A percentile compares a stretch with the other conserved stretches of the same genome.
phyloP scores from a whole-genome alignment of 2,797 vertebrate genomes.

The Helicolenus hilgendorfi region DNA sequence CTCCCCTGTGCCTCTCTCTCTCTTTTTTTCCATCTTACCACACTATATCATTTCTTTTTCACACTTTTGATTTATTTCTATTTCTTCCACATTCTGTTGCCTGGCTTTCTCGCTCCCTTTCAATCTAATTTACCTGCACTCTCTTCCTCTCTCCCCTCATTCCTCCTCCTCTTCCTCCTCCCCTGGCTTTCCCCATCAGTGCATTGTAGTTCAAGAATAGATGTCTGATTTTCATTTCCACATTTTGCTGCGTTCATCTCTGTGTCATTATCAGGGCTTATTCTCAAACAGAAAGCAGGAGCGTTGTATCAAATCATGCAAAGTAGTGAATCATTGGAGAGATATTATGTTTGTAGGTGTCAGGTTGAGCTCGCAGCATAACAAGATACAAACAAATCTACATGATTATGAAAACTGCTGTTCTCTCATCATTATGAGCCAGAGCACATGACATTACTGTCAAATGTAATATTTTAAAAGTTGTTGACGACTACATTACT shows the following conservation, averaged over 20 bases:
- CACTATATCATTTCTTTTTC: slow-evolving; percentile 66
- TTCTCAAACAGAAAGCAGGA: slow-evolving; percentile 43
- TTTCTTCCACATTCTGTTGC: slow-evolving; percentile 55
- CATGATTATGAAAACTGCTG: slow-evolving; percentile 32
- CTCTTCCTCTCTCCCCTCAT: slow-evolving; percentile 1
- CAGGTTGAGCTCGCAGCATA: slow-evolving; percentile 20
- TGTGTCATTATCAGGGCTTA: slow-evolving; percentile 64
- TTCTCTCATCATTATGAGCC: slow-evolving; percentile 1
- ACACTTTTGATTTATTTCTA: slow-evolving; percentile 76
- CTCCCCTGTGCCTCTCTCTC: not conserved
- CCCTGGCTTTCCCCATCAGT: slow-evolving; percentile 85
- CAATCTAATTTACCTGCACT: slow-evolving; percentile 77
- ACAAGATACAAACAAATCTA: slow-evolving; percentile 50
- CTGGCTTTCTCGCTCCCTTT: slow-evolving; percentile 52
- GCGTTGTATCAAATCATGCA: slow-evolving; percentile 69
- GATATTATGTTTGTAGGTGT: slow-evolving; percentile 33
- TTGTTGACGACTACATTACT: not conserved
- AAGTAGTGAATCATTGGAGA: slow-evolving; percentile 57
- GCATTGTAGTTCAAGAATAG: slow-evolving; percentile 78
- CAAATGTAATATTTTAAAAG: not conserved
- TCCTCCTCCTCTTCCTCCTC: slow-evolving; percentile 24
- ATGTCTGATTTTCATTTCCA: slow-evolving; percentile 82
- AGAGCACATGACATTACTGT: not conserved
- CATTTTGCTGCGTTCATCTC: slow-evolving; percentile 62
- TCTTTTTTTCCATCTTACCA: slow-evolving; percentile 36